A percentile compares a stretch with the other conserved stretches of the same genome.
phyloP scores from a whole-genome alignment of 2,888 invertebrate species.

The Campaea margaritaria region DNA sequence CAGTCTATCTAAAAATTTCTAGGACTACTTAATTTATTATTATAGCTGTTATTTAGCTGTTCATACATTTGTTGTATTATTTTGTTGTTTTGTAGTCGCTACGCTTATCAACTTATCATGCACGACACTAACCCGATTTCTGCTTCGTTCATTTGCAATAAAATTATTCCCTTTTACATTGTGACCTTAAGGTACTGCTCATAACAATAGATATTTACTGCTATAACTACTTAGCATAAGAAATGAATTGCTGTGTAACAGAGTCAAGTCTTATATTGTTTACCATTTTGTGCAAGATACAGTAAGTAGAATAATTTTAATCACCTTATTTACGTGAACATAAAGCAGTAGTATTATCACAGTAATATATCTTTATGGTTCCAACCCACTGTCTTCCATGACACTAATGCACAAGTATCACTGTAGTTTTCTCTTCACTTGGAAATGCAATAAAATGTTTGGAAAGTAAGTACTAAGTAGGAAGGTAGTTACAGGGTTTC shows the following conservation, averaged over 20 bases:
- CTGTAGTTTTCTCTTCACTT: slow-evolving; percentile 8
- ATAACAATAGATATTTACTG: slow-evolving; percentile 12
- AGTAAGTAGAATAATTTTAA: neutral
- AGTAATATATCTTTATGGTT: neutral
- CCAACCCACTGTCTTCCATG: neutral
- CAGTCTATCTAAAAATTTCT: no score
- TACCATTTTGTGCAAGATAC: slow-evolving; percentile 6
- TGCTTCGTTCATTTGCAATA: slow-evolving; percentile 7
- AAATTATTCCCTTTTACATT: slow-evolving; percentile 22
- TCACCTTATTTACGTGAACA: neutral
- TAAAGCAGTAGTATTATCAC: neutral
- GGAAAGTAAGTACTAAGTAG: neutral
- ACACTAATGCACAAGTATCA: neutral
- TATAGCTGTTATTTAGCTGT: no score
- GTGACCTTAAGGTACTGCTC: slow-evolving; percentile 13
- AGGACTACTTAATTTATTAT: no score
- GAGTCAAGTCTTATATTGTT: slow-evolving; percentile 1
- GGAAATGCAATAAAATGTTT: slow-evolving; percentile 1
- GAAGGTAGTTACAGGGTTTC: slow-evolving; percentile 11
- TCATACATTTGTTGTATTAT: neutral
- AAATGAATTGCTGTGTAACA: slow-evolving; percentile 2
- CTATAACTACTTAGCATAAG: neutral
- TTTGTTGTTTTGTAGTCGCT: neutral
- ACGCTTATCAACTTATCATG: neutral
- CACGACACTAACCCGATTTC: slow-evolving; percentile 20